Evolutionary conservation across 2,888 invertebrate species (phyloP).

Genomic region (Autographa pulchrina): DNA sequence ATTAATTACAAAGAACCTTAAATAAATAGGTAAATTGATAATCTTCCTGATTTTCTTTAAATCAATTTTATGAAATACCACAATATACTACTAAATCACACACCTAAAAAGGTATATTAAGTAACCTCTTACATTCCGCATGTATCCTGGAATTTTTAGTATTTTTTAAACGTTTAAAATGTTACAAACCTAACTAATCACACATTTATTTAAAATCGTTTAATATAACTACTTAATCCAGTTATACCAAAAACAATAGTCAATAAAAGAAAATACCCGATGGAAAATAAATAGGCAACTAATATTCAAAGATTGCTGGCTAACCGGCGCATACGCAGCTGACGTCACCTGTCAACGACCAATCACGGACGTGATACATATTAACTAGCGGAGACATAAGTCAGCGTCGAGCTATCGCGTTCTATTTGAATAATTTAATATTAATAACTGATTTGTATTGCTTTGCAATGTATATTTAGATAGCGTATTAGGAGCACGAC

Average conservation of each 20-base stretch:
- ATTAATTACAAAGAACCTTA: no score
- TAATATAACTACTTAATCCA: background rate
- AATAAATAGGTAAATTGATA: no score
- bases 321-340: constrained; percentile 59
- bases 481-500: constrained; percentile 36
- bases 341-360: constrained; percentile 77
- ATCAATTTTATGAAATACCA: no score
- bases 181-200: no score
- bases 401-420: constrained; percentile 55
- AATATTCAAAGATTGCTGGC: constrained; percentile 52
- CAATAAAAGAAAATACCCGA: constrained; percentile 38
- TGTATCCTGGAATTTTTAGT: no score
- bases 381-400: constrained; percentile 68
- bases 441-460: constrained; percentile 53
- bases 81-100: no score
- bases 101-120: no score
- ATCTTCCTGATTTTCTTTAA: no score
- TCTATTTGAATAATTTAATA: constrained; percentile 61
- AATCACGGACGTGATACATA: constrained; percentile 75
- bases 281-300: constrained; percentile 48
- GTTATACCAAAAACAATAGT: constrained; percentile 15
- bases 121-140: no score
- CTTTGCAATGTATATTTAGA: constrained; percentile 45
- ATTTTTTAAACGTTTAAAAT: no score
- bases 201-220: background rate